phyloP scores from a whole-genome alignment of 1,140 invertebrate species.

The Leptinotarsa defecta region DNA sequence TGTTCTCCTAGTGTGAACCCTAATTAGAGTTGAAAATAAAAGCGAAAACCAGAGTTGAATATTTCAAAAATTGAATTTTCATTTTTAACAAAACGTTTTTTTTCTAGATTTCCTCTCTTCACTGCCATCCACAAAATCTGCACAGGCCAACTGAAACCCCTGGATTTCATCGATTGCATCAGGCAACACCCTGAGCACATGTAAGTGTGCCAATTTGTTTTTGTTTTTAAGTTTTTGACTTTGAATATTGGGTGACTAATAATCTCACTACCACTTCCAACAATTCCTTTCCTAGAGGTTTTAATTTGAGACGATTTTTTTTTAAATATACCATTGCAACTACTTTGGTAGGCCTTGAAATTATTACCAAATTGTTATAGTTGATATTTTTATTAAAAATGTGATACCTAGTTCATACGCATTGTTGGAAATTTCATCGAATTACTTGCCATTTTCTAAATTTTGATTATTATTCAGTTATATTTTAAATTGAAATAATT shows the following conservation, averaged over 20 bases:
- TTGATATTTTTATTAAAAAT: too few species aligned
- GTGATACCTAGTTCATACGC: too few species aligned
- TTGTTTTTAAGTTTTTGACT: background rate
- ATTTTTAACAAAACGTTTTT: slow-evolving; percentile 19
- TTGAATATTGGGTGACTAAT: slow-evolving; percentile 4
- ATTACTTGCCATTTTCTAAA: too few species aligned
- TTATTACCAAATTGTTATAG: background rate
- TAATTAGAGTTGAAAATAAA: background rate
- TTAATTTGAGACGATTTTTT: background rate
- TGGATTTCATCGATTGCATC: slow-evolving; percentile 88
- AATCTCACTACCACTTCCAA: background rate
- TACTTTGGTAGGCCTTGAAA: background rate
- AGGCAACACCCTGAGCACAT: slow-evolving; percentile 95
- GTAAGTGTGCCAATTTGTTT: slow-evolving; percentile 66
- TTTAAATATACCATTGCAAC: background rate
- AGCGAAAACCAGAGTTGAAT: background rate
- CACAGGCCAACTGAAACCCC: slow-evolving; percentile 75
- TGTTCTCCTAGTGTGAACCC: too few species aligned
- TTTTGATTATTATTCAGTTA: too few species aligned
- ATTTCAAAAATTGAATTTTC: too few species aligned
- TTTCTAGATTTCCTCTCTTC: slow-evolving; percentile 89
- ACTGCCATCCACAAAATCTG: slow-evolving; percentile 94
- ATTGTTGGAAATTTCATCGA: too few species aligned
- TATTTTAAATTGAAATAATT: too few species aligned
- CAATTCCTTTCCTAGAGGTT: background rate